Percentiles rank a stretch among this genome's conserved stretches.
Conservation (phyloP, 1,140 invertebrate species). For the Drosophila murphyi region DNA sequence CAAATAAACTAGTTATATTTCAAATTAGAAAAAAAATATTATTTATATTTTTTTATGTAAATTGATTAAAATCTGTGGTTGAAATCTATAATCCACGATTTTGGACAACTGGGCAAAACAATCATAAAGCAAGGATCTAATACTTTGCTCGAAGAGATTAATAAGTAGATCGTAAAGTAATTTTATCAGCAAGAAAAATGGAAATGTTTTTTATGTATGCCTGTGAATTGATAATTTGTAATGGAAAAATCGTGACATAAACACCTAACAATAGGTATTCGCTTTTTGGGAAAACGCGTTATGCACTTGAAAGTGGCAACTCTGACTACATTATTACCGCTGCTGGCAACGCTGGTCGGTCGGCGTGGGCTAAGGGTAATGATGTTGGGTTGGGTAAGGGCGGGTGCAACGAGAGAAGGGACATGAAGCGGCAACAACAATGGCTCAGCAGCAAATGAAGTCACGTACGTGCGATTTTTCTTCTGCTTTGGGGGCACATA, state of each 20-base stretch:
- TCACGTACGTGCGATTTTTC: constrained; percentile 84
- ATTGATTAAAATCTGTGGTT: no score
- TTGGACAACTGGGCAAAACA: no score
- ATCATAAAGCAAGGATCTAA: no score
- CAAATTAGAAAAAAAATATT: no score
- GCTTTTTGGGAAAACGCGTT: not conserved
- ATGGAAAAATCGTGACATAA: not conserved
- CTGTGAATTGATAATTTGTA: no score
- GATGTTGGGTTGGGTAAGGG: not conserved
- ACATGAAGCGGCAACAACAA: constrained; percentile 53
- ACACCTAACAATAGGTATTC: constrained; percentile 1
- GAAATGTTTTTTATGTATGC: no score
- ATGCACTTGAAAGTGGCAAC: constrained; percentile 17
- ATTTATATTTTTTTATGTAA: no score
- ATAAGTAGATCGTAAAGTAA: no score
- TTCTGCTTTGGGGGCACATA: constrained; percentile 83
- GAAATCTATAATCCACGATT: no score
- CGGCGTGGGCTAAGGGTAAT: not conserved
- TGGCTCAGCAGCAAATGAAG: constrained; percentile 81
- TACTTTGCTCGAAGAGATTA: no score
- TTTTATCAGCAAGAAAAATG: no score
- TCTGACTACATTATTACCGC: constrained; percentile 14
- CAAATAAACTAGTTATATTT: no score
- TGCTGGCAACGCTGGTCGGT: constrained; percentile 33
- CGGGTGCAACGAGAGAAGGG: constrained; percentile 3